These are phyloP conservation scores for Xylocopa sonorina DNA, from an alignment of 1,140 invertebrate species.

Conservation along the genomic window DNA sequence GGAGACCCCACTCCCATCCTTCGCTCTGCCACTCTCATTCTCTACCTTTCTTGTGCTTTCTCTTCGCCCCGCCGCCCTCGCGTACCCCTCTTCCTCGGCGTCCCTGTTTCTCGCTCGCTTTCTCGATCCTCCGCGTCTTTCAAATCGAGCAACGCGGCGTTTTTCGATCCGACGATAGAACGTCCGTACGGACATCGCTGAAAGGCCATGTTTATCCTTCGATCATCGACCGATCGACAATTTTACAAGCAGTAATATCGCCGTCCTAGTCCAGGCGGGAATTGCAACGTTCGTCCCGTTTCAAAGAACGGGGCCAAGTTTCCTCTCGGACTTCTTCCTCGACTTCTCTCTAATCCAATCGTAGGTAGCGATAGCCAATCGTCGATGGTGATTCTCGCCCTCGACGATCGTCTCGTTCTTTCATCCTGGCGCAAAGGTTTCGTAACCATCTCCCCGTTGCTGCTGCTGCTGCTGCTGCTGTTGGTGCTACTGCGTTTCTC, in stretches of 20 bases:
- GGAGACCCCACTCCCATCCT: constrained; percentile 2
- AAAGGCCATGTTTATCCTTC: neutral
- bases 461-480: neutral
- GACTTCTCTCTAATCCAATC: too few relatives aligned
- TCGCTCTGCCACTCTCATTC: constrained; percentile 17
- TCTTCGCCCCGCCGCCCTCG: too few relatives aligned
- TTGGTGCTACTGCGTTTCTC: constrained; percentile 3
- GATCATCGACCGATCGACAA: neutral
- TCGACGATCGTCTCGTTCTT: neutral
- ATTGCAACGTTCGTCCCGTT: too few relatives aligned
- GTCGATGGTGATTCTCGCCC: too few relatives aligned
- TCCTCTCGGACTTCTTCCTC: too few relatives aligned
- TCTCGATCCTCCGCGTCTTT: too few relatives aligned
- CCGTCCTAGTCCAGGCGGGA: too few relatives aligned
- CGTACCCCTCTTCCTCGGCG: neutral
- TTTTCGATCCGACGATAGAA: neutral
- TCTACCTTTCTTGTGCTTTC: neutral
- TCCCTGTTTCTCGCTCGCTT: too few relatives aligned
- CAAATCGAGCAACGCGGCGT: neutral
- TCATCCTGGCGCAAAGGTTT: neutral
- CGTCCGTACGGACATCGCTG: neutral
- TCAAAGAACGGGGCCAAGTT: too few relatives aligned
- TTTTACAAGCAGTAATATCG: neutral
- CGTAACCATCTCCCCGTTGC: neutral
- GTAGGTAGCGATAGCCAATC: too few relatives aligned